Base-by-base conservation (phyloP, 2,888 invertebrate genomes). In the Pyrochroa serraticornis region DNA sequence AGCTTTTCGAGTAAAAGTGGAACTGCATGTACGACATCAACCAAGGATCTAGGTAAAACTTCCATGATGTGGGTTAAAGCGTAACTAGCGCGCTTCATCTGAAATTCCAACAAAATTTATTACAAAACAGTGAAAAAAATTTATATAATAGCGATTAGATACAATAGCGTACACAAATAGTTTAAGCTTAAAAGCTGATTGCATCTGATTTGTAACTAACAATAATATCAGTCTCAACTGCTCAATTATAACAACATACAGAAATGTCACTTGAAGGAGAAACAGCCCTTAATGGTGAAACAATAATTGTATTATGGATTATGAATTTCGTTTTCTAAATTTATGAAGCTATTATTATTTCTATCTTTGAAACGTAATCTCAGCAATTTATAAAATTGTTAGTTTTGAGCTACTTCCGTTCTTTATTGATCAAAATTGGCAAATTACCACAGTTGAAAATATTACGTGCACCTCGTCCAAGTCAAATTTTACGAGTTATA, bases 41-140 rank as follows among this genome's bases (percentile, higher is more conserved):
- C 91, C 44, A 97, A 95, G 34, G 97, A 97, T 57, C 99, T 87
- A 0, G 99, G 99, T 66, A 99, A 78, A 0, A 98, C 97, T 80
- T 99, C 99, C 88, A 99, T 90, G 97, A 99, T 97, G 81, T 99
- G 98, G 0, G 97, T 97, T 35, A 99, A 85, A 0, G 98, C 98
- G 37, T 98, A 91, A 75, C 97, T 97, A 0, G 98, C 97, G 79
- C 98, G 96, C 77, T 97, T 96, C 98, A 98, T 98, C 90, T 90
- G 72, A 61, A 58, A 38, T 35, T 36, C 46, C 32, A 1, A n/a
- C n/a, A n/a, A 30, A 37, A 30, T 30, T n/a, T 6, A 37, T 8
- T 48, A 13, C 3, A 48, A n/a, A 48, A 38, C 14, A 3, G 8
- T 2, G 14, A 3, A n/a, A 37, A 32, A 36, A 42, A 13, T n/a